A percentile compares a stretch with the other conserved stretches of the same genome.
Conservation (phyloP, 2,888 invertebrate species). For the Caenorhabditis zanzibari region DNA sequence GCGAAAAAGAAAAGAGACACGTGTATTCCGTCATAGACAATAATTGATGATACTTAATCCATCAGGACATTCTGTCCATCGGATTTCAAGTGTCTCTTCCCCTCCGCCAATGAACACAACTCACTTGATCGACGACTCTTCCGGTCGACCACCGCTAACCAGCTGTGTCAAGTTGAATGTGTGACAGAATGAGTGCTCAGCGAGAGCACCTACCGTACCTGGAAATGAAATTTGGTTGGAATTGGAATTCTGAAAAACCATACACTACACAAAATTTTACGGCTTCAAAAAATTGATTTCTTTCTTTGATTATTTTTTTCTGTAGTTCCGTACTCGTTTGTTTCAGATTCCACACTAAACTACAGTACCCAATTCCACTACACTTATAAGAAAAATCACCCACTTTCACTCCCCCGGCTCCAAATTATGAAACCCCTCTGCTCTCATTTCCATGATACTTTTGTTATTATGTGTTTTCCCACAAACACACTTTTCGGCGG, state of each 20-base stretch:
- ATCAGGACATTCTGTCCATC: conserved; percentile 57
- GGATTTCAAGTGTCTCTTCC: conserved; percentile 44
- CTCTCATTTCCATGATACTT: conserved; percentile 22
- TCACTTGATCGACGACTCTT: conserved; percentile 77
- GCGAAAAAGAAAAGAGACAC: too few relatives aligned
- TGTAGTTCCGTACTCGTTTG: too few relatives aligned
- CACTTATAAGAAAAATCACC: too few relatives aligned
- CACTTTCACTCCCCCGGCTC: too few relatives aligned
- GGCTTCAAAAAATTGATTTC: too few relatives aligned
- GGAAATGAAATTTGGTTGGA: conserved; percentile 4
- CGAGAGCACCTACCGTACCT: conserved; percentile 69
- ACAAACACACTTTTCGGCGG: conserved; percentile 36
- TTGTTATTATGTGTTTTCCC: conserved; percentile 24
- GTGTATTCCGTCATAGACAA: conserved; percentile 61
- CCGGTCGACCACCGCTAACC: conserved; percentile 75
- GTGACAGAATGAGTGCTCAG: conserved; percentile 74
- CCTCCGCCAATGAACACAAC: conserved; percentile 30
- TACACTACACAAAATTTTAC: too few relatives aligned
- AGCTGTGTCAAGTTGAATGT: conserved; percentile 77
- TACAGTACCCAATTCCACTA: too few relatives aligned
- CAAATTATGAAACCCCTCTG: too few relatives aligned
- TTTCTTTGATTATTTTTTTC: too few relatives aligned
- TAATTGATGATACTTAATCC: conserved; percentile 63
- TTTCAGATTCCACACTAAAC: too few relatives aligned
- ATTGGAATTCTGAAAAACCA: too few relatives aligned